Conservation (phyloP, 2,113 vertebrate species). For the Eulemur rufifrons region DNA sequence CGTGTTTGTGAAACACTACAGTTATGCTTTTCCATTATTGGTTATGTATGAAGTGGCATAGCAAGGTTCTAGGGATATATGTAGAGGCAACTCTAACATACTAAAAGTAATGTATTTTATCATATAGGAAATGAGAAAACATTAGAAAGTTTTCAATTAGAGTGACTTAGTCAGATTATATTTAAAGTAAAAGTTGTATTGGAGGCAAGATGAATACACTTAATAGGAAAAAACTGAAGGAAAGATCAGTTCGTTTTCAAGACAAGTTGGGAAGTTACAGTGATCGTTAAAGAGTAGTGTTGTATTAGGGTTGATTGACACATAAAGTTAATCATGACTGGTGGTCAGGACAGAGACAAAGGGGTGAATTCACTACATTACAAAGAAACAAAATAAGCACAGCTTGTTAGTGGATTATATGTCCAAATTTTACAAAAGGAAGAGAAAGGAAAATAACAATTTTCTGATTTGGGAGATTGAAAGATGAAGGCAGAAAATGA, state of each 20-base stretch:
- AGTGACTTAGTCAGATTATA: neutral
- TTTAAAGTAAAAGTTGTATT: neutral
- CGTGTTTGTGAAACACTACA: neutral
- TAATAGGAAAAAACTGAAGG: neutral
- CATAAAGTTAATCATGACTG: neutral
- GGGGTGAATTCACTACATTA: neutral
- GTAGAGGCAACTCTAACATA: neutral
- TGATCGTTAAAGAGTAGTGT: neutral
- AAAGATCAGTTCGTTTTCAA: neutral
- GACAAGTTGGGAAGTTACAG: neutral
- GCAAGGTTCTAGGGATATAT: neutral
- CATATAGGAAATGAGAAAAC: neutral
- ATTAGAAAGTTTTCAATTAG: neutral
- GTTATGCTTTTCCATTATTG: neutral
- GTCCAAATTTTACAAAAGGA: neutral
- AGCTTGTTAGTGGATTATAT: neutral
- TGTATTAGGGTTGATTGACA: neutral
- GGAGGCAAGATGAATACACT: neutral
- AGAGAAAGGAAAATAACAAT: neutral
- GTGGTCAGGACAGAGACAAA: neutral
- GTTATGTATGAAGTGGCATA: neutral
- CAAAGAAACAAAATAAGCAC: neutral
- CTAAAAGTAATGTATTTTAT: neutral
- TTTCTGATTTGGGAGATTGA: neutral
- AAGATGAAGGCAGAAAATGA: neutral